These are phyloP conservation scores for Otis tarda DNA, from an alignment of 2,113 vertebrate genomes.

Conservation along the genomic window DNA sequence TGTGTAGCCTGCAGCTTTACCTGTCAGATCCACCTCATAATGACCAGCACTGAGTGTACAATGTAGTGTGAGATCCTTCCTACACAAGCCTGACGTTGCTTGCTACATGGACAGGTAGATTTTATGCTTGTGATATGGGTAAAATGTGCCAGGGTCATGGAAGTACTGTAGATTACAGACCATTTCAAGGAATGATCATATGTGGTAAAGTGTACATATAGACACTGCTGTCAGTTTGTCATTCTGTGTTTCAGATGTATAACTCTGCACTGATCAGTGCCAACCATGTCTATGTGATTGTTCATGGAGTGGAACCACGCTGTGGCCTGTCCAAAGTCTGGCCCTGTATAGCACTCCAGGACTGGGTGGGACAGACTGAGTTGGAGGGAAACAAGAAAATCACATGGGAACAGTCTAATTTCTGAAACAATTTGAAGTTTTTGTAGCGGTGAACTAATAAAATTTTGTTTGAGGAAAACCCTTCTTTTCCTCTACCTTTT, in stretches of 20 bases:
- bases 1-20: not conserved
- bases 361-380: not conserved
- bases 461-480: not conserved
- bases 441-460: not conserved
- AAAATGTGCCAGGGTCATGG: not conserved
- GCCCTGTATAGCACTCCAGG: not conserved
- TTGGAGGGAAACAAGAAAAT: not conserved
- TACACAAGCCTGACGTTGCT: not conserved
- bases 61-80: not conserved
- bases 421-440: not conserved
- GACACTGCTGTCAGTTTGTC: not conserved
- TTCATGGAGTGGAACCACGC: not conserved
- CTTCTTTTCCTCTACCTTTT: not conserved
- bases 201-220: too few relatives aligned
- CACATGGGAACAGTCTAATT: not conserved
- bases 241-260: not conserved
- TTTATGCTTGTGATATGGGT: rapidly evolving
- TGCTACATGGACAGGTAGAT: not conserved
- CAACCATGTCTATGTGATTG: not conserved
- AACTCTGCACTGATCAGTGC: not conserved
- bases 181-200: not conserved
- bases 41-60: not conserved
- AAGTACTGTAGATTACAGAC: not conserved
- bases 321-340: not conserved
- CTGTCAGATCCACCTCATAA: not conserved